These are phyloP conservation scores for Oryctolagus cuniculus DNA, from an alignment of 2,113 vertebrate genomes.

Conservation along the genomic window mOryCun1.1 NC_091440.1:31416001-31416500, in stretches of 20 bases:
- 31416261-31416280: not conserved
- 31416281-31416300: constrained; percentile 20
- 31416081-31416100: constrained; percentile 70
- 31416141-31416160: constrained; percentile 19
- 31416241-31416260: not conserved
- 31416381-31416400: not conserved
- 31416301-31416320: constrained; percentile 12
- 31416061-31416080: constrained; percentile 84
- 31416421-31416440: not conserved
- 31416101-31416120: constrained; percentile 59
- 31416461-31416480: not conserved
- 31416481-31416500: not conserved
- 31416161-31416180: not conserved
- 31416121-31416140: constrained; percentile 17
- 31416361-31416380: not conserved
- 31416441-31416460: not conserved
- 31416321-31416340: not conserved
- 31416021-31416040: constrained; percentile 67
- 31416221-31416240: not conserved
- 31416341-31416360: not conserved
- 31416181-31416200: constrained; percentile 24
- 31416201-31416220: not conserved
- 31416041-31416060: constrained; percentile 78
- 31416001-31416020: constrained; percentile 62
- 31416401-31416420: constrained; percentile 1